These are phyloP conservation scores for Diadophis punctatus DNA, from an alignment of 2,113 vertebrate species.

Conservation along the genomic window DNA sequence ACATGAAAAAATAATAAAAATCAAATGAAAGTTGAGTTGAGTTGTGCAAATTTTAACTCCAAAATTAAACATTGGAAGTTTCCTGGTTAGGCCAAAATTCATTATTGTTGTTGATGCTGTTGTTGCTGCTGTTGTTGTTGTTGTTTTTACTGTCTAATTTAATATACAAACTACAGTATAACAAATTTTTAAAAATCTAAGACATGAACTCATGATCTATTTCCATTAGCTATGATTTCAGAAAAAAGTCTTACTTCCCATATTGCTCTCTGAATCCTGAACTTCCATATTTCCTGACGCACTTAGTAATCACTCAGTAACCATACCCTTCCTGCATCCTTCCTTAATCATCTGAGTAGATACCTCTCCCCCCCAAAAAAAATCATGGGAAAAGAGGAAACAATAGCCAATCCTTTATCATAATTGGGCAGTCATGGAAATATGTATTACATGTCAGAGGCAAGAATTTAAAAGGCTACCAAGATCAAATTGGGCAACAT, in stretches of 20 bases:
- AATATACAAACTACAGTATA: background rate
- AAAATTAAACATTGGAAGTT: background rate
- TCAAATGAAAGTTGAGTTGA: background rate
- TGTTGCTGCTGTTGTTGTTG: too few relatives aligned
- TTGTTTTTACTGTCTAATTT: background rate
- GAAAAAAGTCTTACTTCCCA: slow-evolving; percentile 34
- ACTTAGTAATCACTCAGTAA: slow-evolving; percentile 49
- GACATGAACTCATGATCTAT: background rate
- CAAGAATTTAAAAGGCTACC: background rate
- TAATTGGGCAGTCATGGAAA: slow-evolving; percentile 35
- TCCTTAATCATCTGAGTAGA: slow-evolving; percentile 53
- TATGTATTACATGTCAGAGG: slow-evolving; percentile 33
- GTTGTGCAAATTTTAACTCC: background rate
- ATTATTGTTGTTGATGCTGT: background rate
- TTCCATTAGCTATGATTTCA: slow-evolving; percentile 1
- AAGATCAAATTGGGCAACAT: slow-evolving; percentile 23
- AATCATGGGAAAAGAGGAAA: slow-evolving; percentile 58
- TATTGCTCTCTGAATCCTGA: slow-evolving; percentile 29
- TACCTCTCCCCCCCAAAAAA: slow-evolving; percentile 38
- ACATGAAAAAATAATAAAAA: background rate
- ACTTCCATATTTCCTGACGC: slow-evolving; percentile 11
- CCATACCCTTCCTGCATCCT: slow-evolving; percentile 58
- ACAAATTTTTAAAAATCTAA: background rate
- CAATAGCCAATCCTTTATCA: slow-evolving; percentile 47
- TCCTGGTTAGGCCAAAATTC: background rate